Evolutionary conservation across 2,888 invertebrate species (phyloP).

Genomic region (Mesorhabditis sp.): DNA sequence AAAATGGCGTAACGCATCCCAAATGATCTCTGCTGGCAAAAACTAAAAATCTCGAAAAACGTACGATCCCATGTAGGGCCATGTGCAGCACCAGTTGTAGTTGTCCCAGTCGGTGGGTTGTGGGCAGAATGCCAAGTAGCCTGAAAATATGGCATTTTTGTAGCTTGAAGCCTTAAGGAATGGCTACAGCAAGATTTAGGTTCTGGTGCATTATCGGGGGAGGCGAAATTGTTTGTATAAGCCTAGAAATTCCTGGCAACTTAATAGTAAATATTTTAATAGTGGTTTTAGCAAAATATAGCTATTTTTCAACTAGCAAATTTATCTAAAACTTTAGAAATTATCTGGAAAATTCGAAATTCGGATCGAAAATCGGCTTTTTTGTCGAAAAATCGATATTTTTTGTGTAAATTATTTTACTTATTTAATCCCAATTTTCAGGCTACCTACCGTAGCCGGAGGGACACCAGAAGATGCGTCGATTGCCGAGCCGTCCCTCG

Average conservation of each 20-base stretch:
- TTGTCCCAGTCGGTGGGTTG: constrained; percentile 59
- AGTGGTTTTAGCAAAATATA: too few relatives aligned
- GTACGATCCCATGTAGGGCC: constrained; percentile 51
- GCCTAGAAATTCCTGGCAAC: too few relatives aligned
- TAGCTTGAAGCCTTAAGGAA: not conserved
- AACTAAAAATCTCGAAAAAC: too few relatives aligned
- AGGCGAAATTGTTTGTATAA: not conserved
- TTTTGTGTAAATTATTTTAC: constrained; percentile 6
- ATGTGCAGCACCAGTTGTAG: constrained; percentile 56
- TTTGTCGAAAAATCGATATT: not conserved
- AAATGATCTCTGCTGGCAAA: constrained; percentile 11
- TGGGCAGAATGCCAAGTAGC: constrained; percentile 57
- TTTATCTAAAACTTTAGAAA: too few relatives aligned
- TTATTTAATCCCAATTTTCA: not conserved
- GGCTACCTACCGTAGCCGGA: constrained; percentile 52
- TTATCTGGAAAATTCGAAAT: too few relatives aligned
- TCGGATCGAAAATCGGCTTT: too few relatives aligned
- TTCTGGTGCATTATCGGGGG: not conserved
- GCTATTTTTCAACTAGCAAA: not conserved
- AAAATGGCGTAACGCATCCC: not conserved
- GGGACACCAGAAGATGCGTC: constrained; percentile 58
- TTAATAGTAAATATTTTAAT: too few relatives aligned
- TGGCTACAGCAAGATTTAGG: not conserved
- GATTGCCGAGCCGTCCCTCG: constrained; percentile 56
- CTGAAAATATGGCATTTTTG: constrained; percentile 22